phyloP scores from a whole-genome alignment of 2,113 vertebrate species.

The Ondatra zibethicus region DNA sequence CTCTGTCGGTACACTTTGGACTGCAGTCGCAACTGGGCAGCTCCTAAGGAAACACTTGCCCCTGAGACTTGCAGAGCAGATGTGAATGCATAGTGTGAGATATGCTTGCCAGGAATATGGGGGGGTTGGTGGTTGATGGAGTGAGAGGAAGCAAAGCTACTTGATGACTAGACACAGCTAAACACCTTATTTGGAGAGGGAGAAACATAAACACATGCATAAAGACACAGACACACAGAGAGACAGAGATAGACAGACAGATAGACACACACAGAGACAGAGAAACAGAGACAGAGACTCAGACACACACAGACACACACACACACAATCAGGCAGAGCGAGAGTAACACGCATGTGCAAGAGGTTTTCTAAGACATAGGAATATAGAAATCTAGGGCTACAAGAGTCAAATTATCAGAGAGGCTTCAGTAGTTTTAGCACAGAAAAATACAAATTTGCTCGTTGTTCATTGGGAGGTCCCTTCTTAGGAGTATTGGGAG shows the following conservation, averaged over 20 bases:
- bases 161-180: neutral
- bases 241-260: neutral
- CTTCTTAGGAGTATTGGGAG: neutral
- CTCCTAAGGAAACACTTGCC: neutral
- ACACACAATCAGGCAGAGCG: neutral
- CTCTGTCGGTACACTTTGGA: neutral
- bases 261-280: neutral
- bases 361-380: neutral
- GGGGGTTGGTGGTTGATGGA: neutral
- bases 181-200: neutral
- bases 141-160: neutral
- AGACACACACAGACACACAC: neutral
- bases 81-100: neutral
- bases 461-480: neutral
- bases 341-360: no score
- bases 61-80: neutral
- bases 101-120: neutral
- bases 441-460: neutral
- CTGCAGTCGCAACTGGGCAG: neutral
- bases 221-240: neutral
- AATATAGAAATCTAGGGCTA: neutral
- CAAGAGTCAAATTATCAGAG: neutral
- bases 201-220: neutral
- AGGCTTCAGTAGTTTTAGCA: neutral
- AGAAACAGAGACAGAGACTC: no score